phyloP scores from a whole-genome alignment of 2,113 vertebrate species.

The Psittacara wagleri region DNA sequence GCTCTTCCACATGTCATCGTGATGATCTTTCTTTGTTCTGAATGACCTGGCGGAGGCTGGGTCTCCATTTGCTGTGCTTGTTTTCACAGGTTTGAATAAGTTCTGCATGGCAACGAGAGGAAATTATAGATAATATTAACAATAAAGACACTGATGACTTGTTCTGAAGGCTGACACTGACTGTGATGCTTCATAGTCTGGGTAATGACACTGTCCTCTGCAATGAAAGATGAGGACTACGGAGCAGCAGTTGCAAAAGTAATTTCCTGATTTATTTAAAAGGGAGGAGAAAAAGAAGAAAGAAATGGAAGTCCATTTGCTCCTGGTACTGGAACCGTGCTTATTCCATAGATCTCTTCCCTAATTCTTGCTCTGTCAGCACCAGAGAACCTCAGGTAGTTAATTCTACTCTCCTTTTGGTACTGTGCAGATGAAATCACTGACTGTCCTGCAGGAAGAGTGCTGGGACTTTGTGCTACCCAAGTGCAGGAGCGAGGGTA shows the following conservation, averaged over 20 bases:
- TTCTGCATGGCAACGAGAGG: constrained; percentile 56
- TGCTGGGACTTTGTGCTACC: constrained; percentile 41
- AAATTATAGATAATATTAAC: not conserved
- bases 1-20: not conserved
- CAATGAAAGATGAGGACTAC: not conserved
- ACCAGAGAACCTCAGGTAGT: not conserved
- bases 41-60: not conserved
- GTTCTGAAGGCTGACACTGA: constrained; percentile 67
- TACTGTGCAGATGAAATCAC: not conserved
- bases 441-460: not conserved
- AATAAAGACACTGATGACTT: constrained; percentile 24
- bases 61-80: not conserved
- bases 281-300: not conserved
- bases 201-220: constrained; percentile 38
- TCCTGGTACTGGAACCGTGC: not conserved
- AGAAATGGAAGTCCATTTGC: not conserved
- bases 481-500: constrained; percentile 29
- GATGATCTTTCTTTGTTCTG: not conserved
- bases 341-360: not conserved
- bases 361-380: not conserved
- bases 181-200: constrained; percentile 57
- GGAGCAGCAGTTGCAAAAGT: not conserved
- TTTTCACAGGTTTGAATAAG: constrained; percentile 12
- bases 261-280: constrained; percentile 15
- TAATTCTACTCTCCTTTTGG: not conserved